Conservation (phyloP, 1,140 invertebrate genomes). For the Choristoneura fumiferana region DNA sequence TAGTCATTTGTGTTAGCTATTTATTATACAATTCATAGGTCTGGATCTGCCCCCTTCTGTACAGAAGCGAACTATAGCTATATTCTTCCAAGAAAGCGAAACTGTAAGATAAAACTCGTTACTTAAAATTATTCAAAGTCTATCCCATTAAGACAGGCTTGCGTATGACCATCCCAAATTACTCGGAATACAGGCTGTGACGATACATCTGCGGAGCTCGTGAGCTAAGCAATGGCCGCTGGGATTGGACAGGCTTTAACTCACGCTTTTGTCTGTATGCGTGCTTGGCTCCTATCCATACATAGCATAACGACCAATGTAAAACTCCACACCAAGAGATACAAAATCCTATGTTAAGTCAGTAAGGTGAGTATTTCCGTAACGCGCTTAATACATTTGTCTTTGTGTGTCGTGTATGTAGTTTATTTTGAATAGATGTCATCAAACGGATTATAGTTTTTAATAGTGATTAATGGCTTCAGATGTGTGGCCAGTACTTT, state of each 20-base stretch:
- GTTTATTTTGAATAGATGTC: constrained; percentile 1
- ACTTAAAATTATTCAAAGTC: neutral
- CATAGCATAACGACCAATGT: too few species aligned
- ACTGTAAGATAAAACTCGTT: too few species aligned
- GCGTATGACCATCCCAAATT: too few species aligned
- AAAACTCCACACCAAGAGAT: too few species aligned
- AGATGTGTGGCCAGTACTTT: neutral
- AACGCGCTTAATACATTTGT: too few species aligned
- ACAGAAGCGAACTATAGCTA: too few species aligned
- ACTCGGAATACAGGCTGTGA: constrained; percentile 16
- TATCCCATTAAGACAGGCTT: neutral
- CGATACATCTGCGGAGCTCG: constrained; percentile 57
- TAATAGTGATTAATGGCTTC: neutral
- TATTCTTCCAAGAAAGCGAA: too few species aligned
- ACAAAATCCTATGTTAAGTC: too few species aligned
- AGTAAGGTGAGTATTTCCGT: too few species aligned
- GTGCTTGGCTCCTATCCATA: neutral
- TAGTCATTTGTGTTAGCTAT: too few species aligned
- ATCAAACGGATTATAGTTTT: neutral
- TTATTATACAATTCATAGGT: too few species aligned
- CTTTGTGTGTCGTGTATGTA: neutral
- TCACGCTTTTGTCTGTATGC: constrained; percentile 11
- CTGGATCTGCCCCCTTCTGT: too few species aligned
- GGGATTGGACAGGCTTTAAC: constrained; percentile 45
- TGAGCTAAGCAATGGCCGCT: constrained; percentile 49